A percentile compares a stretch with the other conserved stretches of the same genome.
Conservation (phyloP, 2,888 invertebrate species). For the Athalia circularis region DNA sequence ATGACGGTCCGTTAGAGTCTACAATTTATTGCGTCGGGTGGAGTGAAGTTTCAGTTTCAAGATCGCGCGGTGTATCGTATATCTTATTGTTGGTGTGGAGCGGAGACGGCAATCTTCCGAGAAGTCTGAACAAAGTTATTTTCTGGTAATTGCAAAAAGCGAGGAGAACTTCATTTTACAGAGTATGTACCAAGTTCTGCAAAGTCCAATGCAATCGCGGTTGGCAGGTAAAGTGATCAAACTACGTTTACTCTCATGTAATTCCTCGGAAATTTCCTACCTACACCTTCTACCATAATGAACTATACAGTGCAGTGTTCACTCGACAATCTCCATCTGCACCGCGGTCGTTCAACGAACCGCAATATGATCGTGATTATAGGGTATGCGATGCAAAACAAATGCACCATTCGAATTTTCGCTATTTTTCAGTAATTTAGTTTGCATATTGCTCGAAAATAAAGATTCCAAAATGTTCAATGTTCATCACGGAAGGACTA, state of each 20-base stretch:
- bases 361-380: no score
- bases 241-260: constrained; percentile 36
- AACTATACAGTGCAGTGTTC: background rate
- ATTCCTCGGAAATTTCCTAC: constrained; percentile 3
- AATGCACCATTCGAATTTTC: no score
- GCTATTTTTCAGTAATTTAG: no score
- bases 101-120: constrained; percentile 36
- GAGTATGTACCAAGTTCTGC: constrained; percentile 29
- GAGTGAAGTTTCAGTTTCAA: background rate
- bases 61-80: background rate
- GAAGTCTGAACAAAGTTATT: constrained; percentile 17
- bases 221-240: constrained; percentile 33
- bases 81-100: constrained; percentile 5
- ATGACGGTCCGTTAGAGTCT: background rate
- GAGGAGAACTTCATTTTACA: constrained; percentile 24
- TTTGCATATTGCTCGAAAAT: no score
- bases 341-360: no score
- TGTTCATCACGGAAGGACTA: no score
- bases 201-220: constrained; percentile 25
- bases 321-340: constrained; percentile 4
- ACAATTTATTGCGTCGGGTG: background rate
- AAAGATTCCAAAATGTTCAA: no score
- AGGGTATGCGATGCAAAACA: no score
- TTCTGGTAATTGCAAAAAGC: constrained; percentile 36
- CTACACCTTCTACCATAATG: background rate